These are phyloP conservation scores for Barbus barbus DNA, from an alignment of 2,113 vertebrate genomes.

Conservation along the genomic window DNA sequence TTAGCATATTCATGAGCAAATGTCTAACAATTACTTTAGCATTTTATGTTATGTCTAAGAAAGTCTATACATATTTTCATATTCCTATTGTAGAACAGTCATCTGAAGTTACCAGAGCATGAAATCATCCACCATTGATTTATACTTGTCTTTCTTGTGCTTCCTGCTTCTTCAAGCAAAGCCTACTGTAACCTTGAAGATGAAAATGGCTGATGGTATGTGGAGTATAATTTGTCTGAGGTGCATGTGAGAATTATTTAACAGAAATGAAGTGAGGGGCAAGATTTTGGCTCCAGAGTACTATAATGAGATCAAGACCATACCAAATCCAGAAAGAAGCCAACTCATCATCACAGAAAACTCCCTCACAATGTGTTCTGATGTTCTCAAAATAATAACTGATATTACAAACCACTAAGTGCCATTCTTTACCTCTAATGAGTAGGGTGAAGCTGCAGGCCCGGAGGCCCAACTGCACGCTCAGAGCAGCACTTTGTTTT, in stretches of 20 bases:
- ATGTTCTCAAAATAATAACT: background rate
- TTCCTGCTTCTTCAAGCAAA: background rate
- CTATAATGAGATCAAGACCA: constrained; percentile 12
- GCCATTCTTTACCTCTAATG: no score
- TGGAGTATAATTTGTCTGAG: constrained; percentile 35
- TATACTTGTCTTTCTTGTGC: background rate
- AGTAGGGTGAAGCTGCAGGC: no score
- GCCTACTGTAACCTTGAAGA: constrained; percentile 18
- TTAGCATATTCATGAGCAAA: constrained; percentile 4
- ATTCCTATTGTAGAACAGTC: constrained; percentile 28
- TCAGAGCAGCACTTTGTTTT: no score
- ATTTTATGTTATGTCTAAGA: background rate
- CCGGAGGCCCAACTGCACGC: no score
- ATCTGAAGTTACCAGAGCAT: background rate
- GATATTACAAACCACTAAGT: background rate
- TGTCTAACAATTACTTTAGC: constrained; percentile 25
- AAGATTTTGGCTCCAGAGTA: background rate
- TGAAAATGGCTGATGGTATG: constrained; percentile 29
- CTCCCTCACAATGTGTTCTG: background rate
- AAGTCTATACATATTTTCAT: constrained; percentile 9
- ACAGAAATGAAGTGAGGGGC: constrained; percentile 1
- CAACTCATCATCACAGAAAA: background rate
- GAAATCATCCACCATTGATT: constrained; percentile 42
- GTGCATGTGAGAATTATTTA: constrained; percentile 32
- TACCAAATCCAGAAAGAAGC: no score